Base-by-base conservation (phyloP, 2,888 invertebrate genomes). In the Biston betularia region DNA sequence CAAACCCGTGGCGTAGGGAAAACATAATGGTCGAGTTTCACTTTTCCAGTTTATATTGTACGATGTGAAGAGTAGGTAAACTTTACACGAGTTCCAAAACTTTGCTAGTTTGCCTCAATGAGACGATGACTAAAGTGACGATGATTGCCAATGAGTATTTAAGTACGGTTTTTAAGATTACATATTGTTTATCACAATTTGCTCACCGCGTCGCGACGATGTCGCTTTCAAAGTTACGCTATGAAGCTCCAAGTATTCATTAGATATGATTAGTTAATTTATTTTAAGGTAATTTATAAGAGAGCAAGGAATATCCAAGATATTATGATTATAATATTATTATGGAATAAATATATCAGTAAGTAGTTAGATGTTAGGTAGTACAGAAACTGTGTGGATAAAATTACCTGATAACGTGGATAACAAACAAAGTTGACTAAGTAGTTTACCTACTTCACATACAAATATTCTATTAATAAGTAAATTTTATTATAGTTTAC, bases 241-340 rank as follows among this genome's bases (percentile, higher is more conserved):
- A 83, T 83, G 85, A 81, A 88, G 88, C 86, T 89, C 86, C 88
- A 89, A 92, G 92, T 93, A 93, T 92, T 92, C 86, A 84, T 88
- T 90, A 91, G 89, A 88, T 89, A 90, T 88, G 89, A 87, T 89
- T 89, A 88, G 84, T 83, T 88, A 89, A 91, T 88, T 90, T 90
- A 90, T 89, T 86, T 75, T 91, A 89, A 90, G 89, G 79, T 90
- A 82, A 84, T 85, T 79, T 83, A 80, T 89, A 89, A 88, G 88
- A 89, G 85, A 88, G 87, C 86, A 89, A 89, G 87, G 83, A 90
- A 92, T 91, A 92, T 93, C 92, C 90, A 91, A 92, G 91, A 92
- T 93, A 91, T 92, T 89, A 88, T 88, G 84, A 85, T 85, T 86
- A 81, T 85, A 82, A 80, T 83, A 81, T 82, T 80, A 81, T 82